phyloP scores from a whole-genome alignment of 2,797 vertebrate genomes.

The Pogoniulus pusillus region DNA sequence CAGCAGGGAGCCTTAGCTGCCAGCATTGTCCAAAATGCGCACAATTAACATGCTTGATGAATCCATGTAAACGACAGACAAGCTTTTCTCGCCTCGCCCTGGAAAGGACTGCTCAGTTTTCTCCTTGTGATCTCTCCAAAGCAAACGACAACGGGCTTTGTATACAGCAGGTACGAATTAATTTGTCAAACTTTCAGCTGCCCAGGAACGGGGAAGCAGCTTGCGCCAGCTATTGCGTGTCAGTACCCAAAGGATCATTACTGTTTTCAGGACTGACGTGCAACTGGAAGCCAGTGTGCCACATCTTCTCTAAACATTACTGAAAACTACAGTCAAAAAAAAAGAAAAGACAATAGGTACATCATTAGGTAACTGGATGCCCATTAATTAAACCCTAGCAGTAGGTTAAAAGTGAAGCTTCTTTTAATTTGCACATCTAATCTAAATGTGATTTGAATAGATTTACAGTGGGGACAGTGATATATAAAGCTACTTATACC shows the following conservation, averaged over 20 bases:
- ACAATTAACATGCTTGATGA: conserved; percentile 48
- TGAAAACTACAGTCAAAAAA: conserved; percentile 40
- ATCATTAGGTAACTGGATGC: conserved; percentile 55
- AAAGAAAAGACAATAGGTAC: background rate
- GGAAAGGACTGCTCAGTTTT: background rate
- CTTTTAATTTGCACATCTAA: conserved; percentile 76
- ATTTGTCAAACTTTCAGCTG: conserved; percentile 47
- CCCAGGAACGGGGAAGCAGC: conserved; percentile 5
- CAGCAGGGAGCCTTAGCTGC: background rate
- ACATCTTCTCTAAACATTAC: conserved; percentile 45
- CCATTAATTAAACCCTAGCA: conserved; percentile 61
- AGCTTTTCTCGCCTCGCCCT: background rate
- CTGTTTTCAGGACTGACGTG: conserved; percentile 60
- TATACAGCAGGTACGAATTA: conserved; percentile 30
- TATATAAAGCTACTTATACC: conserved; percentile 87
- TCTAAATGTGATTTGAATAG: conserved; percentile 81
- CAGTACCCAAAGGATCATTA: conserved; percentile 67
- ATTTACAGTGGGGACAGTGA: conserved; percentile 87
- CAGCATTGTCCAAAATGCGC: conserved; percentile 10
- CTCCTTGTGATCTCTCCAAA: background rate
- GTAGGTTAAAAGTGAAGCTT: conserved; percentile 72
- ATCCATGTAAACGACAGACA: conserved; percentile 60
- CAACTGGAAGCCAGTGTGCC: conserved; percentile 62
- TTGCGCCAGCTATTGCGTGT: conserved; percentile 41
- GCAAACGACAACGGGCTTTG: conserved; percentile 16